A percentile compares a stretch with the other conserved stretches of the same genome.
Conservation (phyloP, 1,140 invertebrate species). For the Propsilocerus akamusi region DNA sequence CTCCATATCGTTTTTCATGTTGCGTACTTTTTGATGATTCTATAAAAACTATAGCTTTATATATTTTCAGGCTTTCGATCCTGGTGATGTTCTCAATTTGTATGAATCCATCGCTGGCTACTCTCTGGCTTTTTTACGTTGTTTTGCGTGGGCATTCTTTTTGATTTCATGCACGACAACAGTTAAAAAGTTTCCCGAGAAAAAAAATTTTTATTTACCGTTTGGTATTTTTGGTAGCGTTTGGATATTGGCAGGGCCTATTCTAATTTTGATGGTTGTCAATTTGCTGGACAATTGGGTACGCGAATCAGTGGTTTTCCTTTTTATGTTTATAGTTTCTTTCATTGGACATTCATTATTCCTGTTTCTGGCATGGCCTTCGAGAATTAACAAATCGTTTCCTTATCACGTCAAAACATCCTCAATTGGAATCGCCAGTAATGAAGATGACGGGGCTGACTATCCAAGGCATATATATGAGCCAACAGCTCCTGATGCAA, state of each 20-base stretch:
- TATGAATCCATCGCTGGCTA: slow-evolving; percentile 83
- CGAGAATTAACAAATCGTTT: slow-evolving; percentile 66
- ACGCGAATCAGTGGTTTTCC: slow-evolving; percentile 53
- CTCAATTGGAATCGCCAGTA: slow-evolving; percentile 44
- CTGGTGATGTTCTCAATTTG: slow-evolving; percentile 70
- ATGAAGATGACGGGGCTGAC: slow-evolving; percentile 37
- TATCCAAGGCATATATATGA: slow-evolving; percentile 27
- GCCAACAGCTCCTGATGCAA: slow-evolving; percentile 21
- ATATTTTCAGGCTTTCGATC: slow-evolving; percentile 57
- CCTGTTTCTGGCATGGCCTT: slow-evolving; percentile 61
- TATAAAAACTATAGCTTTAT: slow-evolving; percentile 11
- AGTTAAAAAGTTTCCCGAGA: slow-evolving; percentile 65
- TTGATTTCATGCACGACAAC: slow-evolving; percentile 65
- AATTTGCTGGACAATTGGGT: slow-evolving; percentile 74
- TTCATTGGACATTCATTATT: slow-evolving; percentile 70
- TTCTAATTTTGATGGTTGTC: slow-evolving; percentile 65
- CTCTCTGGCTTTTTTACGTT: slow-evolving; percentile 52
- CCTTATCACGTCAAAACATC: slow-evolving; percentile 72
- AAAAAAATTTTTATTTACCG: slow-evolving; percentile 49
- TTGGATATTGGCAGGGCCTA: slow-evolving; percentile 65
- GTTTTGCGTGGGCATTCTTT: slow-evolving; percentile 71
- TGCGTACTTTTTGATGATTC: too few relatives aligned
- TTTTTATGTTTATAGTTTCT: slow-evolving; percentile 54
- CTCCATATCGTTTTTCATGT: too few relatives aligned
- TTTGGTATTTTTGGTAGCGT: slow-evolving; percentile 62